A percentile compares a stretch with the other conserved stretches of the same genome.
These are phyloP conservation scores for Esperia sulphurella DNA, from an alignment of 2,888 invertebrate species.

Conservation along the genomic window DNA sequence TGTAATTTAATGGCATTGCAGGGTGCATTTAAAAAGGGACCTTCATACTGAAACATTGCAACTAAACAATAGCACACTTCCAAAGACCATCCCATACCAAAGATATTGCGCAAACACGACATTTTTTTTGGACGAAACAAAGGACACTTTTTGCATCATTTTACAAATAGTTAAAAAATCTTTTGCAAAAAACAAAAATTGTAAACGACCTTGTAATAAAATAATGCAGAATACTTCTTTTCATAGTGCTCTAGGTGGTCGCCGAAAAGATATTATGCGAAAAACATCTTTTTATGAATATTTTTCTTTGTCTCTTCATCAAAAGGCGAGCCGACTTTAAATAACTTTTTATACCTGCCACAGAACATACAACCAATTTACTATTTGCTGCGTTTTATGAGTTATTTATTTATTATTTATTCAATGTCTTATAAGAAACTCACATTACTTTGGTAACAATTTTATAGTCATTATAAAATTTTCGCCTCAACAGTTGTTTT, in stretches of 20 bases:
- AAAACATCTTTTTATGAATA: conserved; percentile 24
- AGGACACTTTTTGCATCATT: conserved; percentile 54
- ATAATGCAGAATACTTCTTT: conserved; percentile 21
- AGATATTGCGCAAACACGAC: conserved; percentile 52
- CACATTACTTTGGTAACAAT: conserved; percentile 12
- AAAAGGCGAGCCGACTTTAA: conserved; percentile 38
- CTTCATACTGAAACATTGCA: conserved; percentile 11
- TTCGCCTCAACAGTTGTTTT: conserved; percentile 24
- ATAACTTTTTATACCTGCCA: conserved; percentile 17
- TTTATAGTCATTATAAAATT: conserved; percentile 29
- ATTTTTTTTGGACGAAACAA: conserved; percentile 35
- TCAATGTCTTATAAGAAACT: conserved; percentile 7
- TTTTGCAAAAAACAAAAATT: conserved; percentile 46
- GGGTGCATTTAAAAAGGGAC: conserved; percentile 9
- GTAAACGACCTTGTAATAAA: conserved; percentile 28
- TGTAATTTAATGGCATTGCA: conserved; percentile 5
- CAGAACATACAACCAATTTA: conserved; percentile 7
- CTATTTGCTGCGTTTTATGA: conserved; percentile 2
- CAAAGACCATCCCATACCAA: conserved; percentile 28
- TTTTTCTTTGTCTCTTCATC: conserved; percentile 28
- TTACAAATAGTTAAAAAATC: conserved; percentile 43
- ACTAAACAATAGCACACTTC: conserved; percentile 26
- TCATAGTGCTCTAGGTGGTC: conserved; percentile 40
- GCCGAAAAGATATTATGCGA: conserved; percentile 30
- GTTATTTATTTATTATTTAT: conserved; percentile 9